Base-by-base conservation (phyloP, 2,888 invertebrate species). In the Pedicia rivosa region DNA sequence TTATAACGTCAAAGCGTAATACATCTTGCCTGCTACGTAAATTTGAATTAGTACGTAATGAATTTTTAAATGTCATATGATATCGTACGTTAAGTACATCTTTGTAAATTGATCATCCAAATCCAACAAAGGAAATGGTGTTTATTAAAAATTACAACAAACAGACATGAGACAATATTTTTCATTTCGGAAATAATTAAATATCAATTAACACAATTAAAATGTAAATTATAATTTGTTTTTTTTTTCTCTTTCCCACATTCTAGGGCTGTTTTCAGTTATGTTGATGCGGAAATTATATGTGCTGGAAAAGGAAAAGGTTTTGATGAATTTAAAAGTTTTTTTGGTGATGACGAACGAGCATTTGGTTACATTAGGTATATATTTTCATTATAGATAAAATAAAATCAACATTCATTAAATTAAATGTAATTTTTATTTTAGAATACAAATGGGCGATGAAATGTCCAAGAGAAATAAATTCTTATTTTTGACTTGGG, bases 381-480 rank as follows among this genome's bases (percentile, higher is more conserved):
- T 49, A 35, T 16, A 17, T n/a, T 19, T 17, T 31, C 19, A 16
- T 29, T 12, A 26, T 9, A 6, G 6, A 35, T 16, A 12, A 12
- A 15, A 9, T 30, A 8, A 30, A 30, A 16, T 30, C 5, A 5
- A 30, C 13, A 6, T 14, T 15, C 9, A 15, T 14, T 5, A 9
- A 30, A 9, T 15, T 15, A 14, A 14, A 30, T 12, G 20, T 20
- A 8, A 20, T 20, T 20, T 20, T 20, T 20, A 20, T 20, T 20
- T 20, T 51, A 70, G 72, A 59, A 62, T 76, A 57, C 74, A 78
- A 60, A 77, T 78, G 62, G 83, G 83, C 35, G 83, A 83, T 51
- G 83, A 83, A 60, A 71, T 83, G 76, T 82, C 81, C 42, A 79
- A 78, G 60, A 67, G 83, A 52, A 74, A 74, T 61, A 83, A 83